A percentile compares a stretch with the other conserved stretches of the same genome.
Evolutionary conservation across 2,113 vertebrate species (phyloP).

Genomic region (Ctenomys sociabilis): DNA sequence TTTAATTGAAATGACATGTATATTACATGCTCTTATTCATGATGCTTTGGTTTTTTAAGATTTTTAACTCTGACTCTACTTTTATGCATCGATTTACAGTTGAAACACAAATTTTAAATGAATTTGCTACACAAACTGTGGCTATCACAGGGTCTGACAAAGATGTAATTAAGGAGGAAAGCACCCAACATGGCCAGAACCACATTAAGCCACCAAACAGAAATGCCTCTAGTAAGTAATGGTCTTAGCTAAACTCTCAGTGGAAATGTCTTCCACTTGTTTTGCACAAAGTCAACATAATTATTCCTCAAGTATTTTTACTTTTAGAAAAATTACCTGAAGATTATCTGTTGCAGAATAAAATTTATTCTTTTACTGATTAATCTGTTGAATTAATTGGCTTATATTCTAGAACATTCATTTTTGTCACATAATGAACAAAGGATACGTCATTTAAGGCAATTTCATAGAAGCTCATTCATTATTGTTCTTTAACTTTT

Average conservation of each 20-base stretch:
- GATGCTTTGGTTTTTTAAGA: background rate
- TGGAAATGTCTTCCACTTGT: background rate
- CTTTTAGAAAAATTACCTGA: slow-evolving; percentile 7
- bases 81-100: background rate
- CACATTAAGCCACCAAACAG: background rate
- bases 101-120: slow-evolving; percentile 18
- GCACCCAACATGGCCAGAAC: background rate
- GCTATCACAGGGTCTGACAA: background rate
- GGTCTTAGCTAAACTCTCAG: background rate
- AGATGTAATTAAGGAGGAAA: background rate
- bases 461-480: background rate
- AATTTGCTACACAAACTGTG: background rate
- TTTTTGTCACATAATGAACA: background rate
- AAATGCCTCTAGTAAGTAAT: background rate
- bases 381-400: background rate
- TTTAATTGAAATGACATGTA: background rate
- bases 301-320: background rate
- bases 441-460: background rate
- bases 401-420: background rate
- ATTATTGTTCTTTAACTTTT: background rate
- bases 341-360: background rate
- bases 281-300: background rate
- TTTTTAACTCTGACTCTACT: background rate
- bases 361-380: background rate
- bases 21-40: background rate